Percentiles rank a stretch among this genome's conserved stretches.
Evolutionary conservation across 2,113 vertebrate genomes (phyloP).

Genomic region (Phalacrocorax brasilianus): DNA sequence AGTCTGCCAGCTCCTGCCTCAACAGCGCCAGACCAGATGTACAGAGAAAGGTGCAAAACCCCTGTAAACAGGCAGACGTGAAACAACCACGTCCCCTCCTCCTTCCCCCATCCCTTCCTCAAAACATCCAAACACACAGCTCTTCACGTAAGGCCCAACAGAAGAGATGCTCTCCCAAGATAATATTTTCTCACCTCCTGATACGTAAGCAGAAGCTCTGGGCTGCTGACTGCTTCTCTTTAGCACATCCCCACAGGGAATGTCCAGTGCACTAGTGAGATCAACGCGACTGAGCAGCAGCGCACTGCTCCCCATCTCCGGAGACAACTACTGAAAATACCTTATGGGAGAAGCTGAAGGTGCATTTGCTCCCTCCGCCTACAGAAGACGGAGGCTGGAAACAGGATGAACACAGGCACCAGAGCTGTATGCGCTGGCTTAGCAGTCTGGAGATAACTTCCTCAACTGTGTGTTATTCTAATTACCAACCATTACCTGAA

Average conservation of each 20-base stretch:
- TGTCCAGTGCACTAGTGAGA: neutral
- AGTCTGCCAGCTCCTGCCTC: neutral
- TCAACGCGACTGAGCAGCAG: neutral
- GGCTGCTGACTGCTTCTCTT: neutral
- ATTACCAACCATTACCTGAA: neutral
- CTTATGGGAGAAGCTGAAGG: neutral
- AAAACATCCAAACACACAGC: neutral
- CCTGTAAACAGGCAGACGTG: neutral
- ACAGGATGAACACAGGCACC: accelerated
- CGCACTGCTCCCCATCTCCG: neutral
- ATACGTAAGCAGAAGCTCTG: neutral
- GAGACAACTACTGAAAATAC: neutral
- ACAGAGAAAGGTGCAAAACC: neutral
- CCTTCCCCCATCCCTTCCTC: neutral
- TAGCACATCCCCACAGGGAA: neutral
- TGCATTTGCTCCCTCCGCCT: neutral
- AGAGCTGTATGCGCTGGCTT: accelerated
- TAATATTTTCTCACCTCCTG: neutral
- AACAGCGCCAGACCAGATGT: neutral
- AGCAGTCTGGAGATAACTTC: neutral
- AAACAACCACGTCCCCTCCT: neutral
- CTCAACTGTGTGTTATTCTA: no score
- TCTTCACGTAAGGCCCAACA: accelerated
- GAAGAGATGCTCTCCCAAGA: neutral
- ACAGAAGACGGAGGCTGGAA: neutral